These are phyloP conservation scores for Aptenodytes forsteri DNA, from an alignment of 2,113 vertebrate species.

Conservation along the genomic window DNA sequence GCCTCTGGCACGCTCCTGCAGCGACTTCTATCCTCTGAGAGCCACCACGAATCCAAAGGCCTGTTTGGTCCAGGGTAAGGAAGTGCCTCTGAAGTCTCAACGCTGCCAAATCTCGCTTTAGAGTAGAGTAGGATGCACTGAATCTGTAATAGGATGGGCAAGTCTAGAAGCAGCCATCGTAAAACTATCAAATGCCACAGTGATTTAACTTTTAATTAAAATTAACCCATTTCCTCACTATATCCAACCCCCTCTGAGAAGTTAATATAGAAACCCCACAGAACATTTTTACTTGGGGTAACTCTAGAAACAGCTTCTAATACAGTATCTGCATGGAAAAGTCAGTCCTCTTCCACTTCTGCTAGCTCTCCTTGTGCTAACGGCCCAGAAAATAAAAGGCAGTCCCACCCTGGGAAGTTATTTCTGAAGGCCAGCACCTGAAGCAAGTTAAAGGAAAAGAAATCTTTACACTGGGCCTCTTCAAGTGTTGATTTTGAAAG, in stretches of 20 bases:
- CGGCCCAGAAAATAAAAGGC: conserved; percentile 52
- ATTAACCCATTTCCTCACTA: background rate
- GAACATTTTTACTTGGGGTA: background rate
- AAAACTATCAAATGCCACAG: conserved; percentile 57
- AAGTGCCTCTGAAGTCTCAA: conserved; percentile 8
- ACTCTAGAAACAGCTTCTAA: conserved; percentile 67
- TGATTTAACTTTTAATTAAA: conserved; percentile 47
- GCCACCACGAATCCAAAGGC: conserved; percentile 33
- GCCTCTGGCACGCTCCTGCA: background rate
- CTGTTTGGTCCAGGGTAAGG: conserved; percentile 64
- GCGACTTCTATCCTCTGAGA: background rate
- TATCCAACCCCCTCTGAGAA: conserved; percentile 44
- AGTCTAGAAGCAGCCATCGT: conserved; percentile 48
- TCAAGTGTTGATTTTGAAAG: background rate
- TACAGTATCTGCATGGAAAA: conserved; percentile 24
- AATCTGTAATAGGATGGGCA: conserved; percentile 12
- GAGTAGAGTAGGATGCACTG: background rate
- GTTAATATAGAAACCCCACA: background rate
- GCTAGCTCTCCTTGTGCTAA: conserved; percentile 28
- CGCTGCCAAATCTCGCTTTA: conserved; percentile 15
- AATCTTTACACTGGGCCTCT: conserved; percentile 8
- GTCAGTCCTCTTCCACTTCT: background rate
- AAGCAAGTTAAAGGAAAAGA: conserved; percentile 4
- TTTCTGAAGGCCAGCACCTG: conserved; percentile 41
- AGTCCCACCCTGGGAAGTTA: conserved; percentile 36